Evolutionary conservation across 2,113 vertebrate species (phyloP).

Genomic region (Hyla sarda): DNA sequence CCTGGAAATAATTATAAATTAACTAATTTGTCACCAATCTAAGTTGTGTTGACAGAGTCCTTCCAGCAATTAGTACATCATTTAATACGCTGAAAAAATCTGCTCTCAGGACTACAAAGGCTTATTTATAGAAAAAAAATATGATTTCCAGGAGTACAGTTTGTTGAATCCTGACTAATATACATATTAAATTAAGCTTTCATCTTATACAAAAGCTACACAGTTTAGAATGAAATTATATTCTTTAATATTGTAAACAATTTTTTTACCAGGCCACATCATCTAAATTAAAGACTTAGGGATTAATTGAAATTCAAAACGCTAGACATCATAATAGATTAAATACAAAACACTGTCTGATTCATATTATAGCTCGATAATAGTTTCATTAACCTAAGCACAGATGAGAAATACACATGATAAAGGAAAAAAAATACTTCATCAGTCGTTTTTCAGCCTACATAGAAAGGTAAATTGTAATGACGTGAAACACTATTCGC

Average conservation of each 20-base stretch:
- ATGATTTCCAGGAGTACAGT: constrained; percentile 16
- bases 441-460: neutral
- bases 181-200: constrained; percentile 44
- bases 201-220: constrained; percentile 37
- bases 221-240: constrained; percentile 51
- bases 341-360: constrained; percentile 49
- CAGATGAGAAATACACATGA: constrained; percentile 3
- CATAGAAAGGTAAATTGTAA: neutral
- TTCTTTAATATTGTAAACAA: constrained; percentile 53
- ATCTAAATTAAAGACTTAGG: constrained; percentile 40
- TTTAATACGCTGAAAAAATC: constrained; percentile 12
- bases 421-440: neutral
- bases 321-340: constrained; percentile 48
- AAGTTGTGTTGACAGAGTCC: neutral
- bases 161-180: constrained; percentile 32
- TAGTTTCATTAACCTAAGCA: constrained; percentile 51
- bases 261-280: neutral
- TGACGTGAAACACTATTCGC: too few species aligned
- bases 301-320: constrained; percentile 48
- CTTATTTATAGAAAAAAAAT: neutral
- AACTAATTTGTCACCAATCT: neutral
- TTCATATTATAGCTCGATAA: constrained; percentile 49
- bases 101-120: constrained; percentile 35
- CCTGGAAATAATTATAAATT: neutral
- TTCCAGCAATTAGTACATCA: constrained; percentile 16